Evolutionary conservation across 2,113 vertebrate genomes (phyloP), one percentile per base, ranked within the genome.

Genomic region (Vidua chalybeata): DNA sequence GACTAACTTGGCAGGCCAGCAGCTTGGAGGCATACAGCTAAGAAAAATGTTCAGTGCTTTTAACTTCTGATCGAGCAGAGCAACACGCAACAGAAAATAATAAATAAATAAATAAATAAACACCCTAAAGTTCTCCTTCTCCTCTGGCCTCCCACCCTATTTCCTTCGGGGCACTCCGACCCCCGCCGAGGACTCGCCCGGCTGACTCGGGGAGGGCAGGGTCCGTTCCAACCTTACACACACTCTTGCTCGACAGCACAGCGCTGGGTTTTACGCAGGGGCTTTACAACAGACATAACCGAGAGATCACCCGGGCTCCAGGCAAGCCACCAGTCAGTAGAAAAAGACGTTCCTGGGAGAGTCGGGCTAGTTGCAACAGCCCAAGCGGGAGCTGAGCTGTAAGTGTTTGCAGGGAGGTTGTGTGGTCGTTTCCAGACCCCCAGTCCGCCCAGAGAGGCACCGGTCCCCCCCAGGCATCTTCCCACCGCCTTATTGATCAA

Each of bases 1-100:
- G 97, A 98, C 97, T 98, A 97, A 98, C 97, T 97, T 98, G 98
- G 98, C 98, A 98, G 98, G 95, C 98, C 63, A 63, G 90, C 97
- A 98, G 98, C 98, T 98, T 96, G 96, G 92, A 98, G 98, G 98
- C 98, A 98, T 96, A 93, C 39, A 97, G 97, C 73, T 89, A 97
- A 98, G 97, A 98, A 98, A 98, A 98, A 98, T 97, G 97, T 97
- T 94, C 95, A 67, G 93, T 64, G 91, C 94, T 89, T 97, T 96
- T 96, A 97, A 97, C 92, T 97, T 98, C 95, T 97, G 95, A 96
- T 88, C 85, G 63, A 98, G 95, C 95, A 94, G 87, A 92, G 93
- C 76, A 95, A n/a, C 90, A 64, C 43, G 56, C 87, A 82, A 97
- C 30, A 87, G 94, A 96, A 87, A 80, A 94, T 27, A 73, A 28